Base-by-base conservation (phyloP, 2,113 vertebrate species). In the Lanius ludovicianus region DNA sequence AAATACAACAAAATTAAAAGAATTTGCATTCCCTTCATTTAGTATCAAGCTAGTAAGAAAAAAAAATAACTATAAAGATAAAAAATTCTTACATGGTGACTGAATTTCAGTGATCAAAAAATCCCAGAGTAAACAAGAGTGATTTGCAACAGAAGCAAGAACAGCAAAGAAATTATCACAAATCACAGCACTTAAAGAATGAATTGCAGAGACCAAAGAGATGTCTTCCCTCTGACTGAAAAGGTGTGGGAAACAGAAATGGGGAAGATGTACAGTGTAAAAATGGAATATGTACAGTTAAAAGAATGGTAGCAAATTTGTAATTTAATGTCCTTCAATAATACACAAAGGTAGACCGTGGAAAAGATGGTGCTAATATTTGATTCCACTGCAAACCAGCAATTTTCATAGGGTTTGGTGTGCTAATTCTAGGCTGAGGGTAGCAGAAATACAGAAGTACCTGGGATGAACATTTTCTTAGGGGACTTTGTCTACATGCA, bases 241-340 rank as follows among this genome's bases (percentile, higher is more conserved):
- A 73, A 50, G 20, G 13, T 31, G 13, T 65, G 47, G 87, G 44
- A 76, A 85, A 35, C 16, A 59, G 19, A 78, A 60, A 33, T 0
- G 0, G 3, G 7, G 31, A 52, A 79, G 15, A 56, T 4, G 12
- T 7, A 27, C 9, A 22, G 10, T 49, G 44, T 7, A 33, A 57
- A 65, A 81, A 57, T 9, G 13, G 11, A 56, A 76, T 9, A 35
- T 5, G 5, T 14, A n/a, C 9, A 52, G 22, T 31, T 41, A 37
- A 89, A 87, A 79, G 15, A 17, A 16, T 3, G 8, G 22, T 3
- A 84, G 17, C 3, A 87, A 59, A 67, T 39, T 35, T 3, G 37
- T 42, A 14, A 25, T 85, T 88, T 46, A 30, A 3, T 22, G 6
- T 46, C 65, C 15, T 50, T 81, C 19, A 55, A 9, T 60, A 53